A percentile compares a stretch with the other conserved stretches of the same genome.
Evolutionary conservation across 1,140 invertebrate genomes (phyloP).

Genomic region (Micrasema longulum): DNA sequence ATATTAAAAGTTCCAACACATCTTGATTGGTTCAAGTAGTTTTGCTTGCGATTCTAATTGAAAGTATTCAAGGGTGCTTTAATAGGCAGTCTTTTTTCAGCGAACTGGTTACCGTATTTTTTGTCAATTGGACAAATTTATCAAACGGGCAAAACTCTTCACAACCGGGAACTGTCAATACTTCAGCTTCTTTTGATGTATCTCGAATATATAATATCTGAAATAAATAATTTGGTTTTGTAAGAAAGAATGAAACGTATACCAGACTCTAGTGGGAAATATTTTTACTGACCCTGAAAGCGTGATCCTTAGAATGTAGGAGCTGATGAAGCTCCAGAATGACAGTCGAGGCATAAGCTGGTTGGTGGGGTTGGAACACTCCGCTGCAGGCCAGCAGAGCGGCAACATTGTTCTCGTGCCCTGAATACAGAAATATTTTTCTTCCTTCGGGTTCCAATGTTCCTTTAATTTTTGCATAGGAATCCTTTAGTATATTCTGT

Average conservation of each 20-base stretch:
- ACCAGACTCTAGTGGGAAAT: too few relatives aligned
- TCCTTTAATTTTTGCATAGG: constrained; percentile 59
- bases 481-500: constrained; percentile 68
- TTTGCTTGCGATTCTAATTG: constrained; percentile 15
- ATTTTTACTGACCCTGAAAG: constrained; percentile 45
- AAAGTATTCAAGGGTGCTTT: constrained; percentile 13
- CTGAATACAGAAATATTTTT: constrained; percentile 72
- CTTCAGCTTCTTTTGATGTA: constrained; percentile 45
- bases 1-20: too few relatives aligned
- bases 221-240: constrained; percentile 27
- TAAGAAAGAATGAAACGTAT: too few relatives aligned
- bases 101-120: constrained; percentile 53
- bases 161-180: constrained; percentile 56
- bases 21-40: constrained; percentile 18
- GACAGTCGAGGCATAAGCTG: constrained; percentile 67
- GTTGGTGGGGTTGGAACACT: constrained; percentile 72
- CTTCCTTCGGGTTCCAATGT: constrained; percentile 55
- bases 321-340: constrained; percentile 60
- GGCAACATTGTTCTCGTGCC: constrained; percentile 78
- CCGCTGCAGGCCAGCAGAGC: constrained; percentile 72
- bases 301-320: constrained; percentile 41
- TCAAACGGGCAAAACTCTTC: constrained; percentile 58
- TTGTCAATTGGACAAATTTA: constrained; percentile 57
- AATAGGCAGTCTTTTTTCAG: constrained; percentile 45
- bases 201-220: constrained; percentile 57